Base-by-base conservation (phyloP, 2,797 vertebrate species). In the Apogon talboti region DNA sequence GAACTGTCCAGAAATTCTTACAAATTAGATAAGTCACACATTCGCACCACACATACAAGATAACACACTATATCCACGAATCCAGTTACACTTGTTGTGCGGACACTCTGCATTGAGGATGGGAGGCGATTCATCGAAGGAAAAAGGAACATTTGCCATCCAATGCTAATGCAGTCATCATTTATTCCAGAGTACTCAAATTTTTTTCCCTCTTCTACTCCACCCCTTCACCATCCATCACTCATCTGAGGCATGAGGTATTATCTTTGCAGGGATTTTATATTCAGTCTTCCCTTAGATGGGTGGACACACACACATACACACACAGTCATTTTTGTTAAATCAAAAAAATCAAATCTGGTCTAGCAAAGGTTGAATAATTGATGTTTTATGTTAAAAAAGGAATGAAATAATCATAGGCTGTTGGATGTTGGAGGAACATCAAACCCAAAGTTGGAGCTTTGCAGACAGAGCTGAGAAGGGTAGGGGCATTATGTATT, bases 381-480 rank as follows among this genome's bases (percentile, higher is more conserved):
- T 89, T 88, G 66, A 92, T 91, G 72, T 16, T 44, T 84, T 89
- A 88, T 89, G 83, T 87, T 87, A 90, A 90, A 89, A 86, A 82
- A 84, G 60, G 75, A 88, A 90, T 89, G 67, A 89, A 90, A 90
- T 91, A 90, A 89, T 90, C 74, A 90, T 88, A 90, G 78, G 67
- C 78, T 85, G 81, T 83, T 83, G 81, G 78, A 87, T 89, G 83
- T 83, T 87, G 87, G 83, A 87, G 83, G 70, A 87, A 89, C 88
- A 89, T 90, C 87, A 90, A 91, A 90, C 85, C 76, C 74, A 64
- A 71, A 74, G 63, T 54, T 65, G 71, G 81, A 86, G 71, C 76
- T 74, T 87, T 85, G 84, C 84, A 87, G 85, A 78, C 78, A 57
- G 66, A 83, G 81, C 65, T 74, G 77, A 84, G 72, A 74, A 64